Base-by-base conservation (phyloP, 2,113 vertebrate species). In the Perognathus longimembris region DNA sequence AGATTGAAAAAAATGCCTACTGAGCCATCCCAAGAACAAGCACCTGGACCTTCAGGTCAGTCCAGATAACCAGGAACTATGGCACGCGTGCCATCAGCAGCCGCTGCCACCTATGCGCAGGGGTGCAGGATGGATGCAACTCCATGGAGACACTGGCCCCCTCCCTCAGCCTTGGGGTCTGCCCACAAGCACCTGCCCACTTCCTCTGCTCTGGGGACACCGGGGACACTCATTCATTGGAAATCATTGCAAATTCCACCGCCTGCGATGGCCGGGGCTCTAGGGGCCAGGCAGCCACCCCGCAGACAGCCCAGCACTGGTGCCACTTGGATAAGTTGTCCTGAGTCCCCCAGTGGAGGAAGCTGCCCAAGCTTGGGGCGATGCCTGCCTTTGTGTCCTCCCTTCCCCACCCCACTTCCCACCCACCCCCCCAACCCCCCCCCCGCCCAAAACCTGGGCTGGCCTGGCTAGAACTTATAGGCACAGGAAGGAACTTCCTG, bases 191-290 rank as follows among this genome's bases (percentile, higher is more conserved):
- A 10, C n/a, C n/a, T 26, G 6, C 34, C 61, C 85, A 0, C 12
- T 15, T 21, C 4, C 9, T 57, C 36, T 66, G 50, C 50, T 15
- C 50, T 54, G 50, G 50, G 50, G 3, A 36, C 45, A 9, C 18
- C 2, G 0, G 32, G 3, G 57, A 67, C 80, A 91, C 95, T 95
- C 94, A 93, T 95, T 77, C 4, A 15, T 6, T 20, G 38, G 17
- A 76, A 10, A 80, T n/a, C 96, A 97, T 95, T 40, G 6, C 17
- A 4, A 69, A 59, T 21, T 64, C n/a, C 45, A n/a, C 20, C 5
- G 28, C 70, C 24, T 73, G 22, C 7, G 3, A 28, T 20, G 4
- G 0, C 18, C 34, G 22, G 7, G 26, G 26, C 30, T 64, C 26
- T 20, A 2, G 0, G 34, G 59, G 26, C 10, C 1, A 0, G 11